Percentiles rank a stretch among this genome's conserved stretches.
Conservation (phyloP, 1,140 invertebrate species). For the Drosophila insularis region DNA sequence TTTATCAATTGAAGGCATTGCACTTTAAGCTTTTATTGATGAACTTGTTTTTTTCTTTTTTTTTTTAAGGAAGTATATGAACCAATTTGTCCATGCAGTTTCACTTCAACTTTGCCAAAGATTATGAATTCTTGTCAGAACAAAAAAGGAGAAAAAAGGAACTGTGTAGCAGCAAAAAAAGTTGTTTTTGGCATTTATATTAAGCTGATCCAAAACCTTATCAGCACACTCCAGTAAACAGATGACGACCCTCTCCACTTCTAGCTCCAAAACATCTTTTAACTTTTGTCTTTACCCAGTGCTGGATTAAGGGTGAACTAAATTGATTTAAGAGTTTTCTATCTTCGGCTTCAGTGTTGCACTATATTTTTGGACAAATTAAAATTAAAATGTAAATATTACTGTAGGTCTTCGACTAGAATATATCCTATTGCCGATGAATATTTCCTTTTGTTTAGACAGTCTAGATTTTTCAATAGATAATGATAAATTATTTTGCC, state of each 20-base stretch:
- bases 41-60: neutral
- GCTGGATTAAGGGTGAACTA: neutral
- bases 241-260: conserved; percentile 3
- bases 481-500: too few relatives aligned
- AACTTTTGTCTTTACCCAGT: neutral
- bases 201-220: conserved; percentile 49
- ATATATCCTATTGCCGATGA: too few relatives aligned
- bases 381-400: neutral
- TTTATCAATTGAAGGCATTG: neutral
- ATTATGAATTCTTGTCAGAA: neutral
- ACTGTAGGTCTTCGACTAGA: too few relatives aligned
- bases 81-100: neutral
- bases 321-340: neutral
- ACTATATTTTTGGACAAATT: too few relatives aligned
- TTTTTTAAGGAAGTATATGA: neutral
- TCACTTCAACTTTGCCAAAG: neutral
- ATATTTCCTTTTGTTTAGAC: too few relatives aligned
- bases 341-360: too few relatives aligned
- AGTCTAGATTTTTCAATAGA: too few relatives aligned
- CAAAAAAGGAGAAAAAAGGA: neutral
- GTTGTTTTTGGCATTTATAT: conserved; percentile 27
- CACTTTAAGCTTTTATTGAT: neutral
- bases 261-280: neutral
- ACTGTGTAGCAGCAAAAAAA: too few relatives aligned
- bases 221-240: conserved; percentile 63